phyloP scores from a whole-genome alignment of 2,113 vertebrate genomes.

The Laterallus jamaicensis region DNA sequence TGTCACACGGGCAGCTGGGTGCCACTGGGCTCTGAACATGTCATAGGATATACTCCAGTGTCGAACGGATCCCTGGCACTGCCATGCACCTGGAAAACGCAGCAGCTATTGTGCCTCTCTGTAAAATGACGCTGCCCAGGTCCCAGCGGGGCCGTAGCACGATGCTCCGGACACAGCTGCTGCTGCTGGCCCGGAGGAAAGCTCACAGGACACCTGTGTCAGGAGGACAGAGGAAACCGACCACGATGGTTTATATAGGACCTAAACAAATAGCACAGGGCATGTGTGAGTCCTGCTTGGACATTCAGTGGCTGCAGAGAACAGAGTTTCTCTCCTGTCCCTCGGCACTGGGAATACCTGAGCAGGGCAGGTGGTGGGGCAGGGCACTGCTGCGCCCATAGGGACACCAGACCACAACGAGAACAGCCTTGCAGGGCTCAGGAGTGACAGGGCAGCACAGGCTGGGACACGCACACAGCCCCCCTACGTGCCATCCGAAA shows the following conservation, averaged over 20 bases:
- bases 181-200: not conserved
- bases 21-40: not conserved
- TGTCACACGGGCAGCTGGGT: not conserved
- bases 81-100: not conserved
- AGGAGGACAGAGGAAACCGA: not conserved
- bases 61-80: not conserved
- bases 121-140: not conserved
- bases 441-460: not conserved
- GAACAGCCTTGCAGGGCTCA: not conserved
- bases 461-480: not conserved
- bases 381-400: not conserved
- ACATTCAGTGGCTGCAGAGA: not conserved
- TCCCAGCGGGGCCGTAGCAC: accelerated
- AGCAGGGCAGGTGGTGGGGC: not conserved
- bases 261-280: not conserved
- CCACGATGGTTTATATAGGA: not conserved
- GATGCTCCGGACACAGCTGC: not conserved
- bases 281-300: not conserved
- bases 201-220: not conserved
- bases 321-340: not conserved
- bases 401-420: not conserved
- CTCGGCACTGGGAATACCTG: not conserved
- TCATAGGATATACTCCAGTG: not conserved
- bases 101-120: not conserved
- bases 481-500: accelerated